A percentile compares a stretch with the other conserved stretches of the same genome.
Evolutionary conservation across 2,888 invertebrate species (phyloP).

Genomic region (Argyra leucocephala): DNA sequence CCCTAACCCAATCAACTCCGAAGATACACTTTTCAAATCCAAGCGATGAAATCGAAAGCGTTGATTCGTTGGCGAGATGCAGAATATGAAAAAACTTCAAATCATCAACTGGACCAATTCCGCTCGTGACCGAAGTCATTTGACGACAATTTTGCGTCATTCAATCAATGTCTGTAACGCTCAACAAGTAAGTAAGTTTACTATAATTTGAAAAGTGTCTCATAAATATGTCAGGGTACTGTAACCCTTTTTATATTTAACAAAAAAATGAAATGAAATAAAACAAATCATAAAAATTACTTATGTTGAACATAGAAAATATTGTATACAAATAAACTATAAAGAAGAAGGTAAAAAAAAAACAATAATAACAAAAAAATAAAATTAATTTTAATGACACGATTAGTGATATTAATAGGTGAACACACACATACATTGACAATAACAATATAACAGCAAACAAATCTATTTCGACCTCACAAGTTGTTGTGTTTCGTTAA

Average conservation of each 20-base stretch:
- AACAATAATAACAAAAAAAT: neutral
- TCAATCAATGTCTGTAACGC: no score
- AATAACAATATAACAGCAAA: neutral
- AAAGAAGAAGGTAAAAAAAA: neutral
- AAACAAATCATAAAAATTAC: neutral
- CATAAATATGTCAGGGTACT: neutral
- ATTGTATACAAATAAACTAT: neutral
- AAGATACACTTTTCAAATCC: no score
- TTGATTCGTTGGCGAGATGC: no score
- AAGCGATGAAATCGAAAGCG: no score
- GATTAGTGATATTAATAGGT: slow-evolving; percentile 6
- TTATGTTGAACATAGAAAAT: neutral
- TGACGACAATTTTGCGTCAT: no score
- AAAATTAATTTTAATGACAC: slow-evolving; percentile 5
- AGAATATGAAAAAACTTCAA: no score
- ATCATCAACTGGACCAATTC: no score
- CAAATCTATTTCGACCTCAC: slow-evolving; percentile 3
- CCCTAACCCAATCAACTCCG: no score
- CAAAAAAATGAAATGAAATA: neutral
- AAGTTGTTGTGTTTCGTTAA: neutral
- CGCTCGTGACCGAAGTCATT: no score
- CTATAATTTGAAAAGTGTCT: no score
- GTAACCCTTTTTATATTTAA: neutral
- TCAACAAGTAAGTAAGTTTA: no score
- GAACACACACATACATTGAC: neutral